Base-by-base conservation (phyloP, 1,140 invertebrate species). In the Bombus terrestris region DNA sequence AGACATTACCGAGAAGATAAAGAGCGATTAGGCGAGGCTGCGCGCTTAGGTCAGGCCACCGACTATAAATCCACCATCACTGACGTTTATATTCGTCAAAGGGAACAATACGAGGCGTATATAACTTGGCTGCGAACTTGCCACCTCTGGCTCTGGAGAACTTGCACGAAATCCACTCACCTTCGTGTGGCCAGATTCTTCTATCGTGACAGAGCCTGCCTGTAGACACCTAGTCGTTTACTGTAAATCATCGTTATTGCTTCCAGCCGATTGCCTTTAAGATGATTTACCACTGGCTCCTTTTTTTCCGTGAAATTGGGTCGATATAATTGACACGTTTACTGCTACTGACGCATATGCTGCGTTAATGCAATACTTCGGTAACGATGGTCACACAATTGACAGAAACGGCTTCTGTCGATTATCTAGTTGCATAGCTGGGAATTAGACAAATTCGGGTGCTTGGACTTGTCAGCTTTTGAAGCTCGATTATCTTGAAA, bases 51-150 rank as follows among this genome's bases (percentile, higher is more conserved):
- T 81, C 86, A 89, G 87, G 89, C 90, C 91, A 89, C 85, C 86
- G 91, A 85, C 86, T 90, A 90, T 95, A 94, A 95, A 95, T 94
- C 90, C 83, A 81, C 18, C 75, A 72, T 64, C 59, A 76, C 77
- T 89, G 94, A 92, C 94, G 83, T 95, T 95, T 95, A 95, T 92
- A 92, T 88, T 94, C 93, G 94, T 94, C 93, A 95, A 92, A 93
- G 82, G 89, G 92, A 92, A 94, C 93, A 92, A 94, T 92, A 93
- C 91, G 92, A 91, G 88, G 87, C 93, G 90, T 94, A 94, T 94
- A 95, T 94, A 94, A 94, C 90, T 90, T 81, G 77, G 87, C 74
- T 89, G 86, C 89, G 81, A 91, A 91, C 90, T 89, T 88, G 35
- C n/a, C 81, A 87, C 87, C 88, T 91, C 88, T 72, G 83, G 18